Evolutionary conservation across 2,888 invertebrate genomes (phyloP).

Genomic region (Urechis unicinctus): DNA sequence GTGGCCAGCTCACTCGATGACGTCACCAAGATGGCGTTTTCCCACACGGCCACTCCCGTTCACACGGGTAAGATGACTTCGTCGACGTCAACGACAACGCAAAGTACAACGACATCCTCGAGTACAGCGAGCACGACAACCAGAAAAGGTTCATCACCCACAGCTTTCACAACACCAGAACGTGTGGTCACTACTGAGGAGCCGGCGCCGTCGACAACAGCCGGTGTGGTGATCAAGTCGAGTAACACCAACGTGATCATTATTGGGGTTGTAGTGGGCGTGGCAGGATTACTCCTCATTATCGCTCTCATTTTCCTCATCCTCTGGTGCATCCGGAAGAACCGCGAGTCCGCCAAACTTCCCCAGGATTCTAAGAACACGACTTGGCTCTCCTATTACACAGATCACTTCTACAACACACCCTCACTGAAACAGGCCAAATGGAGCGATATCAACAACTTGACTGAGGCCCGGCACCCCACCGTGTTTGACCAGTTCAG

Average conservation of each 20-base stretch:
- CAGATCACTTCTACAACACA: slow-evolving; percentile 1
- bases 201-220: background rate
- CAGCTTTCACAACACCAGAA: background rate
- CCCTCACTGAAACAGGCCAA: slow-evolving; percentile 3
- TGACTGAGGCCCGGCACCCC: slow-evolving; percentile 14
- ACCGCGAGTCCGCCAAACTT: slow-evolving; percentile 6
- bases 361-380: slow-evolving; percentile 16
- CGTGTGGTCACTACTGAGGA: background rate
- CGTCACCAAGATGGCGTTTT: slow-evolving; percentile 54
- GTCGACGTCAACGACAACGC: slow-evolving; percentile 1
- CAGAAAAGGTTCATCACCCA: background rate
- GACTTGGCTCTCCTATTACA: slow-evolving; percentile 13
- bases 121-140: background rate
- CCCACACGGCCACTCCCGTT: slow-evolving; percentile 15
- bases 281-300: slow-evolving; percentile 20
- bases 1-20: slow-evolving; percentile 65
- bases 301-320: slow-evolving; percentile 21
- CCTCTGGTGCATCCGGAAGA: slow-evolving; percentile 24
- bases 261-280: slow-evolving; percentile 24
- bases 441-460: slow-evolving; percentile 20
- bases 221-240: background rate
- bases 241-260: slow-evolving; percentile 11
- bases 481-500: slow-evolving; percentile 8
- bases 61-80: slow-evolving; percentile 3
- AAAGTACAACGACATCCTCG: background rate